Conservation (phyloP, 2,888 invertebrate species). For the Sphaeridia pumilis region DNA sequence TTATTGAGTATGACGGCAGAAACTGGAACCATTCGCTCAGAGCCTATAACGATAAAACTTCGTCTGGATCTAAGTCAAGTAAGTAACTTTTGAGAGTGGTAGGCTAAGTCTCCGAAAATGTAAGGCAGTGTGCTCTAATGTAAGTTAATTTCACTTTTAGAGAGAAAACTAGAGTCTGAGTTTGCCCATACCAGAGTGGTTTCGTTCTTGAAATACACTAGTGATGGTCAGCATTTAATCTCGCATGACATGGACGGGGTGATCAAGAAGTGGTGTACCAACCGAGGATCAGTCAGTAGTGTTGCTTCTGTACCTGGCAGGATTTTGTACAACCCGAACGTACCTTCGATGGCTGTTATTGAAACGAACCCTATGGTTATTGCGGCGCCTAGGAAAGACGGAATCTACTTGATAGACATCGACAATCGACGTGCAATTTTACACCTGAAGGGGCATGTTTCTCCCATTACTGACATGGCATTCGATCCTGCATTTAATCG, state of each 20-base stretch:
- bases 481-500: conserved; percentile 16
- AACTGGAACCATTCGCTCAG: conserved; percentile 15
- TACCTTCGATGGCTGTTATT: conserved; percentile 8
- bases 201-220: conserved; percentile 12
- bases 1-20: conserved; percentile 14
- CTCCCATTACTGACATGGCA: conserved; percentile 13
- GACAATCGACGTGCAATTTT: conserved; percentile 3
- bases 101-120: too few relatives aligned
- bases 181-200: conserved; percentile 10
- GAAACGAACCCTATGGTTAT: conserved; percentile 11
- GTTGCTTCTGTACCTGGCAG: conserved; percentile 10
- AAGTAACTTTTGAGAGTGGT: neutral
- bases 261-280: conserved; percentile 14
- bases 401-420: conserved; percentile 11
- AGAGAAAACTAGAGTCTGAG: neutral
- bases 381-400: conserved; percentile 8
- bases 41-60: too few relatives aligned
- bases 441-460: conserved; percentile 13
- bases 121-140: neutral
- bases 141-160: conserved; percentile 2
- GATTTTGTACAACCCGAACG: conserved; percentile 10
- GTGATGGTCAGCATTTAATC: conserved; percentile 11
- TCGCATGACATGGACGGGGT: conserved; percentile 12
- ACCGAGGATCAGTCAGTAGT: neutral
- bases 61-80: neutral